Evolutionary conservation across 1,140 invertebrate species (phyloP).

Genomic region (Nylanderia fulva): DNA sequence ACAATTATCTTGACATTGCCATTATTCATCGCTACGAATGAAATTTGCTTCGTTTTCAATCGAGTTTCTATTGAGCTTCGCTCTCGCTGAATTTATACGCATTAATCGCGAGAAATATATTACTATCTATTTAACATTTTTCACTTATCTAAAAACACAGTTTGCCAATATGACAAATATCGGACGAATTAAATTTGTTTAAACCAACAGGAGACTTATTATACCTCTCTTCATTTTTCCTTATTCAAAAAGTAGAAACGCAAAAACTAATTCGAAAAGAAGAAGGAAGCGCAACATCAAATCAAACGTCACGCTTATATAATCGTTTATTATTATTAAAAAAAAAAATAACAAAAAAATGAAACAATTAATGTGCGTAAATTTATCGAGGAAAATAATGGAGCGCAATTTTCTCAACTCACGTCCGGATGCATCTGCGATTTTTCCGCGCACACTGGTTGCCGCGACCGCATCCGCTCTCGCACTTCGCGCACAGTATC

Average conservation of each 20-base stretch:
- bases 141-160: background rate
- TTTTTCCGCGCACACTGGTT: constrained; percentile 40
- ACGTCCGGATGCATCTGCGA: constrained; percentile 16
- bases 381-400: background rate
- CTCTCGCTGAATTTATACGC: background rate
- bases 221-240: background rate
- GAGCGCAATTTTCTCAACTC: background rate
- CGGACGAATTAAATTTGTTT: background rate
- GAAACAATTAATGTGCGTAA: constrained; percentile 22
- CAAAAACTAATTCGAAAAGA: background rate
- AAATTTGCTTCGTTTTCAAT: constrained; percentile 44
- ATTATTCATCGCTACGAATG: constrained; percentile 29
- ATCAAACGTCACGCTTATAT: background rate
- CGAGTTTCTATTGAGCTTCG: background rate
- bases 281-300: background rate
- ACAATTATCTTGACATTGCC: constrained; percentile 33
- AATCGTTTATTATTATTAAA: too few species aligned
- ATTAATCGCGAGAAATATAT: background rate
- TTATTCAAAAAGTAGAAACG: background rate
- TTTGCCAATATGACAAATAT: background rate
- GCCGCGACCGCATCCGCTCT: constrained; percentile 2
- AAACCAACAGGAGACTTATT: background rate
- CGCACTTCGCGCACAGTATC: constrained; percentile 55
- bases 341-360: background rate
- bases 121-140: background rate